Evolutionary conservation across 2,797 vertebrate genomes (phyloP), one percentile per base, ranked within the genome.

Genomic region (Enteromius treurensis): DNA sequence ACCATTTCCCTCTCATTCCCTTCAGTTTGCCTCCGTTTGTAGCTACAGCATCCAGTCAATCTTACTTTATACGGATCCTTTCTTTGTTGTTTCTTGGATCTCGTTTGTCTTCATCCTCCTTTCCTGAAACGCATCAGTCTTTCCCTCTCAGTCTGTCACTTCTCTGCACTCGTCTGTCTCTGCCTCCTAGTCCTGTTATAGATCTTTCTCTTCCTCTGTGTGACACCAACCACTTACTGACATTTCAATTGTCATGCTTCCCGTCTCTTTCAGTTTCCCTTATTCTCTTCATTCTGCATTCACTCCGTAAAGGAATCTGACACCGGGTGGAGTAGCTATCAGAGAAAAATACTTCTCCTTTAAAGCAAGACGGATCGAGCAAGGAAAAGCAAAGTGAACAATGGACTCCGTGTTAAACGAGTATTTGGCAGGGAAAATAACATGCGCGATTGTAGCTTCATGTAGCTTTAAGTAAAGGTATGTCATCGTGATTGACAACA

Each of bases 231-330:
- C 78, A 85, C 26, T 85, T 80, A 75, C 65, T 85, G 83, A 45
- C 85, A 83, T 73, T 82, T 83, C 74, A 76, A 69, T 76, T 83
- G 75, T 77, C 78, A 84, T 74, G 79, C 74, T 71, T 81, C 49
- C 69, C 58, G 23, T 79, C 73, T 21, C 62, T 37, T 65, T 75
- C 53, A 21, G 45, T 69, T 86, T 80, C 55, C 21, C 17, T n/a
- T 45, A 58, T 77, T 77, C 64, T 58, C 19, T 79, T 67, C 26
- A 21, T 49, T 62, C 77, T 6, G n/a, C 6, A 21, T 80, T 64
- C 45, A 71, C 51, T 62, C 40, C 2, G n/a, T 26, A 79, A 64
- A 32, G 70, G 23, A 82, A 82, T 68, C 29, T 77, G 79, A 71
- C 65, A 69, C 19, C 13, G 65, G 68, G 45, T 58, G 45, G 68